These are phyloP conservation scores for Sula dactylatra DNA, from an alignment of 2,113 vertebrate species.

Conservation along the genomic window DNA sequence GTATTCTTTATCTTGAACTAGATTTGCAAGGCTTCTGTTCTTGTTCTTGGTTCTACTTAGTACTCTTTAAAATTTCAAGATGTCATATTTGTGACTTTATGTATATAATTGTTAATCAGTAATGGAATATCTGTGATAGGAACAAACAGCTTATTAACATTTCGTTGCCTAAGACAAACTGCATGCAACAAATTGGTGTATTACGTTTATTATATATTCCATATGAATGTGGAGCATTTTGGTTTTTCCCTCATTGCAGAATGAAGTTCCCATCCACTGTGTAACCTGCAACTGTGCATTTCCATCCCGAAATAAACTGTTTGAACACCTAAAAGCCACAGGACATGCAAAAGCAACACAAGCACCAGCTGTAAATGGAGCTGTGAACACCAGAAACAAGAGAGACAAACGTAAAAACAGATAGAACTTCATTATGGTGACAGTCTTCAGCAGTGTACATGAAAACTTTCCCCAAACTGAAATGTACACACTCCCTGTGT, in stretches of 20 bases:
- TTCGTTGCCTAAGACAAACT: neutral
- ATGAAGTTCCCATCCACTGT: constrained; percentile 77
- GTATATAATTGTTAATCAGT: neutral
- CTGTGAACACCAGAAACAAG: constrained; percentile 74
- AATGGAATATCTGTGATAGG: neutral
- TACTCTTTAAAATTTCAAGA: neutral
- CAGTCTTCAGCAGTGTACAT: neutral
- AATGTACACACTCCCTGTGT: neutral
- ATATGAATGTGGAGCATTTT: neutral
- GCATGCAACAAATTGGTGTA: neutral
- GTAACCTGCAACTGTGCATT: constrained; percentile 85
- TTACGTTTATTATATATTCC: neutral
- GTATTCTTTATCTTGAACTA: neutral
- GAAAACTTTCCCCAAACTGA: neutral
- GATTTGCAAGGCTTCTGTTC: neutral
- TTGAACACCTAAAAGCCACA: constrained; percentile 90
- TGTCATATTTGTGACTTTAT: neutral
- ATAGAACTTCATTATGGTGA: constrained; percentile 39
- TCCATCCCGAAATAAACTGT: constrained; percentile 92
- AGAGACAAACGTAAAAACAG: constrained; percentile 89
- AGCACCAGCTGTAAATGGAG: constrained; percentile 15
- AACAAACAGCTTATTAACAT: neutral
- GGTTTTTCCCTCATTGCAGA: constrained; percentile 57
- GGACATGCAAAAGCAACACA: constrained; percentile 82
- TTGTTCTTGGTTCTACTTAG: neutral